Base-by-base conservation (phyloP, 1,140 invertebrate species). In the Euschistus heros region DNA sequence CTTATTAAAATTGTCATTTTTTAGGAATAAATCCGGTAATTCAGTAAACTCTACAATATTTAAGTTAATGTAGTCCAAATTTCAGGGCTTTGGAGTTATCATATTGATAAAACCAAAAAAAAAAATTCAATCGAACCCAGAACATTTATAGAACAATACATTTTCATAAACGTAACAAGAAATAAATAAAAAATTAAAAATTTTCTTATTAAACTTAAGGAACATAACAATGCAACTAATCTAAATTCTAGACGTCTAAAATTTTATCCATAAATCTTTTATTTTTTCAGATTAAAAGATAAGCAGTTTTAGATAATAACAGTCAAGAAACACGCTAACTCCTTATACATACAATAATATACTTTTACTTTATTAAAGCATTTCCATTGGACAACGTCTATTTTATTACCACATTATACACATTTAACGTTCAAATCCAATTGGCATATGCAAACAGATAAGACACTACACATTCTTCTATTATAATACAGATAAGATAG, bases 181-280 rank as follows among this genome's bases (percentile, higher is more conserved):
- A 65, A 46, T 33, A 65, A 54, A 65, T 65, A 30, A 65, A 54
- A 65, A 59, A 22, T 54, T 44, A 55, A 65, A 46, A 55, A 30
- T 55, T 54, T 64, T 46, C 15, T 64, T 20, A 17, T 42, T 60
- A 52, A 65, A 57, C 52, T 65, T 65, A 65, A 50, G 55, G 37
- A 59, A 65, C 55, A 59, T 57, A 64, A 42, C 55, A 46, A 44
- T 37, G 27, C 33, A 60, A 42, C 27, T 42, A 65, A 47, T 37
- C 37, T 61, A 61, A 61, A 37, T 42, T 61, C 42, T 61, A 61
- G 30, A 61, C 42, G 24, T 57, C 54, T 57, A 57, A 26, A 24
- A 37, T 37, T 37, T 6, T 37, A 37, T 37, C 33, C 33, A 37
- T 37, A 37, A 37, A 37, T 37, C 33, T 37, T 37, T 37, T 37